A percentile compares a stretch with the other conserved stretches of the same genome.
phyloP scores from a whole-genome alignment of 2,113 vertebrate species.

The human region GRCh38 chr20:60191001-60191500 shows the following conservation, averaged over 20 bases:
- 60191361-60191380: neutral
- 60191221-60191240: neutral
- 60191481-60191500: neutral
- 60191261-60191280: neutral
- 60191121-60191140: neutral
- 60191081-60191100: neutral
- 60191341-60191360: fast-evolving
- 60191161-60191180: neutral
- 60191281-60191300: neutral
- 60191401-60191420: neutral
- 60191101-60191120: neutral
- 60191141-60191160: neutral
- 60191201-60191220: neutral
- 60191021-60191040: neutral
- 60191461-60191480: neutral
- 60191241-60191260: neutral
- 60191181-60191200: neutral
- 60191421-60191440: neutral
- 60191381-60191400: neutral
- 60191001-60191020: fast-evolving
- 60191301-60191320: neutral
- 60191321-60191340: neutral
- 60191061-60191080: too few relatives aligned
- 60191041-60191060: fast-evolving
- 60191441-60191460: neutral